Percentiles rank a stretch among this genome's conserved stretches.
Evolutionary conservation across 1,140 invertebrate species (phyloP).

Genomic region (Zaprionus kolodkinae): DNA sequence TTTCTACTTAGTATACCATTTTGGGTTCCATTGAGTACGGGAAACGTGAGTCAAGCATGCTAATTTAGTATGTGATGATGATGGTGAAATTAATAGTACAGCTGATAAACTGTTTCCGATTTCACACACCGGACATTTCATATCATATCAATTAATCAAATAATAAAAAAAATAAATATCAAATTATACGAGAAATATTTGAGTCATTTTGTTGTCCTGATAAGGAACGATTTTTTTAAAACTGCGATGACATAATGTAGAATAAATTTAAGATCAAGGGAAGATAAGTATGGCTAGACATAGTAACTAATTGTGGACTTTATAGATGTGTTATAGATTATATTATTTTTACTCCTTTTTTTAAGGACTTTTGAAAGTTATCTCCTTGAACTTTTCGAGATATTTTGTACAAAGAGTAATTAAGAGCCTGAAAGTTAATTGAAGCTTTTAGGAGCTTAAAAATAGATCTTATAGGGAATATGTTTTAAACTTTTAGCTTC

Average conservation of each 20-base stretch:
- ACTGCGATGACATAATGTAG: not conserved
- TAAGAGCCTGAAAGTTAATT: too few species aligned
- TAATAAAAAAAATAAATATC: not conserved
- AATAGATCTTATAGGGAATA: too few species aligned
- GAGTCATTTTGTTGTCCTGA: not conserved
- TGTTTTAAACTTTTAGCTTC: too few species aligned
- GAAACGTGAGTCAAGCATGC: constrained; percentile 25
- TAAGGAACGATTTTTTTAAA: not conserved
- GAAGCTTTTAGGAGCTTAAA: too few species aligned
- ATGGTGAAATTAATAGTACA: constrained; percentile 12
- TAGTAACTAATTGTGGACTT: not conserved
- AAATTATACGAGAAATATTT: not conserved
- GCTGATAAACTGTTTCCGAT: not conserved
- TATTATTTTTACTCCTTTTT: too few species aligned
- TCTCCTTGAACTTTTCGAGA: too few species aligned
- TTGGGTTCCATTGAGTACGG: not conserved
- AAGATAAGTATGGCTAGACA: not conserved
- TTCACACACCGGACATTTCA: not conserved
- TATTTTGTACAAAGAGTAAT: too few species aligned
- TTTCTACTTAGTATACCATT: not conserved
- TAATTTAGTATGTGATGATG: not conserved
- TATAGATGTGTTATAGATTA: too few species aligned
- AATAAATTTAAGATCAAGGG: not conserved
- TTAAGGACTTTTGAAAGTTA: too few species aligned
- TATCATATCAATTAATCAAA: not conserved